Evolutionary conservation across 1,140 invertebrate species (phyloP).

Genomic region (Drosophila melanica): DNA sequence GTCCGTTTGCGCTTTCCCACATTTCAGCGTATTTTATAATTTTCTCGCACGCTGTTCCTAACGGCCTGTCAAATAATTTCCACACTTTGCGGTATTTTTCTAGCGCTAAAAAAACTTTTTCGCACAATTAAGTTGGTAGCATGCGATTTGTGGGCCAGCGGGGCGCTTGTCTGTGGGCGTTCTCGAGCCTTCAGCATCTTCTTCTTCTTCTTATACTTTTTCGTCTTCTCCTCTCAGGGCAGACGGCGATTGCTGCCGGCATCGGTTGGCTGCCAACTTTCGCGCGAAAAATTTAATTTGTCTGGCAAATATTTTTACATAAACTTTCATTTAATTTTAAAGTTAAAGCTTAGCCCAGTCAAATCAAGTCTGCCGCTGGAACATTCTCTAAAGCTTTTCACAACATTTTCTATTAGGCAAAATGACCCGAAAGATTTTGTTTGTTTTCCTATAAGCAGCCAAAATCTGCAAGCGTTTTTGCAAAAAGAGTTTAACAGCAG

Average conservation of each 20-base stretch:
- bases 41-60: constrained; percentile 22
- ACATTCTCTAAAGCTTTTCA: background rate
- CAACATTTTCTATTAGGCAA: background rate
- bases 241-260: constrained; percentile 24
- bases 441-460: background rate
- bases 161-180: background rate
- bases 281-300: constrained; percentile 46
- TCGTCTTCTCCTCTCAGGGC: background rate
- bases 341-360: constrained; percentile 16
- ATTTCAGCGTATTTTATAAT: constrained; percentile 52
- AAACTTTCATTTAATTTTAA: constrained; percentile 45
- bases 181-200: background rate
- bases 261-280: constrained; percentile 26
- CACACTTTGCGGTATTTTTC: constrained; percentile 62
- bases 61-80: constrained; percentile 55
- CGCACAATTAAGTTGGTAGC: constrained; percentile 63
- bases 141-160: constrained; percentile 6
- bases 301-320: constrained; percentile 35
- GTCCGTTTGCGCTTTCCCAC: constrained; percentile 18
- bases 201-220: background rate
- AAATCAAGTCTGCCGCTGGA: constrained; percentile 8
- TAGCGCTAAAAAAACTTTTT: constrained; percentile 60
- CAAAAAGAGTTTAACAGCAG: too few relatives aligned
- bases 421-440: background rate
- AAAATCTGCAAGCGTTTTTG: background rate